Conservation (phyloP, 2,113 vertebrate genomes). For the Urocolius indicus region DNA sequence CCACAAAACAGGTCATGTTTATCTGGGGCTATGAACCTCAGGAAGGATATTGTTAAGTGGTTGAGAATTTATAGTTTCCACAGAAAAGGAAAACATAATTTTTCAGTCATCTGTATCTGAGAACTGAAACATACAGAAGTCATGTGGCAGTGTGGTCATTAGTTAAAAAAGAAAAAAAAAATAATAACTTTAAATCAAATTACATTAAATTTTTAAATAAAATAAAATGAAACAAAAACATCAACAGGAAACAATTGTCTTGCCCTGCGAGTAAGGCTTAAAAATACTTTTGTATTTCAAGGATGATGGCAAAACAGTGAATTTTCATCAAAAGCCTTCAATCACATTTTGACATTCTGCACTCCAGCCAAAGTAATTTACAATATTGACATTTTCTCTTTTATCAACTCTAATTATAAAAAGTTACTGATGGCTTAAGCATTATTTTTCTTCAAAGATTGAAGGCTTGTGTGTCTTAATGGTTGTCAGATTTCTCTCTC, state of each 20-base stretch:
- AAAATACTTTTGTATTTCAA: not conserved
- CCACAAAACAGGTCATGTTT: not conserved
- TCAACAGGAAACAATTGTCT: not conserved
- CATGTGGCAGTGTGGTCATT: fast-evolving
- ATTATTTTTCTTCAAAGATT: not conserved
- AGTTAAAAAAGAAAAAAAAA: not conserved
- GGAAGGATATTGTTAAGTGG: not conserved
- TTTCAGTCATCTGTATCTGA: not conserved
- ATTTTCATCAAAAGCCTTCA: not conserved
- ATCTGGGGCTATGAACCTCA: not conserved
- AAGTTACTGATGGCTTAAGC: not conserved
- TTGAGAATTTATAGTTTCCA: not conserved
- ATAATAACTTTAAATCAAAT: not conserved
- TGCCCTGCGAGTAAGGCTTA: not conserved
- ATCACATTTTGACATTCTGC: not conserved
- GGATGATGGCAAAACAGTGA: not conserved
- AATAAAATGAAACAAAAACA: not conserved
- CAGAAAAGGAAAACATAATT: not conserved
- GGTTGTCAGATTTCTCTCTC: not conserved
- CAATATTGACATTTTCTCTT: not conserved
- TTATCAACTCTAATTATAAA: not conserved
- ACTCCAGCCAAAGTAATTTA: not conserved
- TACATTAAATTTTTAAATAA: not conserved
- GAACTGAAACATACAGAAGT: not conserved
- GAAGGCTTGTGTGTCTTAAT: not conserved